Percentiles rank a stretch among this genome's conserved stretches.
Evolutionary conservation across 1,140 invertebrate species (phyloP).

Genomic region (Riptortus pedestris): DNA sequence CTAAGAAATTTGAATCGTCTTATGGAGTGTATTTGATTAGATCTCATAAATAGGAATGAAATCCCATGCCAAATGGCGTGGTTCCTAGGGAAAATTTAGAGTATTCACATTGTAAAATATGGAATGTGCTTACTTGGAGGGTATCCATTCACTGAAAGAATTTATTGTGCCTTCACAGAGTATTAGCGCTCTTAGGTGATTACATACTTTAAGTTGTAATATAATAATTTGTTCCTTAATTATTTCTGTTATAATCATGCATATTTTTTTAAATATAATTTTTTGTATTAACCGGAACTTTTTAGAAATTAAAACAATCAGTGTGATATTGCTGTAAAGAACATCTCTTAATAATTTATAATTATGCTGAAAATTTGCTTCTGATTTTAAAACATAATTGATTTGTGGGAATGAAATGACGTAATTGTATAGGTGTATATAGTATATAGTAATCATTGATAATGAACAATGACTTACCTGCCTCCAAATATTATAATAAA

Average conservation of each 20-base stretch:
- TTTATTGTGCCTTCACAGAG: slow-evolving; percentile 20
- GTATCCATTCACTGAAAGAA: slow-evolving; percentile 13
- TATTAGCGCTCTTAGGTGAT: slow-evolving; percentile 5
- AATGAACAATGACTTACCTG: slow-evolving; percentile 2
- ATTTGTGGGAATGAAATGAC: slow-evolving; percentile 17
- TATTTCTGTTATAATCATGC: not conserved
- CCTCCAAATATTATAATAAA: slow-evolving; percentile 6
- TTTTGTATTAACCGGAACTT: not conserved
- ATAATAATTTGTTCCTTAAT: slow-evolving; percentile 15
- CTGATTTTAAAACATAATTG: slow-evolving; percentile 1
- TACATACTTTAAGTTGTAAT: slow-evolving; percentile 18
- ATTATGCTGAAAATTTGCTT: not conserved
- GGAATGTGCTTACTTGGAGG: slow-evolving; percentile 10
- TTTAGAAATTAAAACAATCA: not conserved
- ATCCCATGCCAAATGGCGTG: too few relatives aligned
- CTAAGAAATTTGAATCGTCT: not conserved
- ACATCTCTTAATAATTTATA: not conserved
- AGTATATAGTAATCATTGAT: slow-evolving; percentile 7
- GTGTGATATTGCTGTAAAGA: not conserved
- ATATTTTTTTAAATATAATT: not conserved
- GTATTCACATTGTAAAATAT: too few relatives aligned
- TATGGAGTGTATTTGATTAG: slow-evolving; percentile 4
- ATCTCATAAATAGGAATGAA: slow-evolving; percentile 15
- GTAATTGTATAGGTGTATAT: slow-evolving; percentile 14
- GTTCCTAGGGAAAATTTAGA: too few relatives aligned